A percentile compares a stretch with the other conserved stretches of the same genome.
These are phyloP conservation scores for Agapornis canus DNA, from an alignment of 2,797 vertebrate genomes.

Conservation along the genomic window DNA sequence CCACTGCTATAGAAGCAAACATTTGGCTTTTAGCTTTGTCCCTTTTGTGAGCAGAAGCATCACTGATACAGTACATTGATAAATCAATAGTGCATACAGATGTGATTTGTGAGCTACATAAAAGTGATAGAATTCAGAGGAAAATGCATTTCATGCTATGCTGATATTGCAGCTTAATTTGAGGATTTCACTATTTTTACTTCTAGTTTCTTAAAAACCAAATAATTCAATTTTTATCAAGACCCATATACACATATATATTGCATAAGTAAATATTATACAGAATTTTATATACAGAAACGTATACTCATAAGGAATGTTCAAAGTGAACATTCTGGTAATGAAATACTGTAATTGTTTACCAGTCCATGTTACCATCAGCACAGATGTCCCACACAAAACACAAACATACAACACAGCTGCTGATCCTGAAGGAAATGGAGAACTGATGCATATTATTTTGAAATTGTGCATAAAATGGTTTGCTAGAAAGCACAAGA, in stretches of 20 bases:
- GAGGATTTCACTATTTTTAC: neutral
- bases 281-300: neutral
- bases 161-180: neutral
- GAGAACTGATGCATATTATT: neutral
- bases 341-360: neutral
- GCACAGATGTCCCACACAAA: neutral
- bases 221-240: neutral
- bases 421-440: neutral
- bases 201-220: neutral
- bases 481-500: neutral
- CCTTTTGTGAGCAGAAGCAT: neutral
- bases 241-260: neutral
- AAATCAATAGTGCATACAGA: neutral
- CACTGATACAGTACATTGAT: neutral
- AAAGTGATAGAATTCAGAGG: neutral
- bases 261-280: neutral
- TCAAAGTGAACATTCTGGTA: neutral
- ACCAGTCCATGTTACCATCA: neutral
- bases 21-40: neutral
- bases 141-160: neutral
- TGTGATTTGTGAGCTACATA: neutral
- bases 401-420: neutral
- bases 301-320: neutral
- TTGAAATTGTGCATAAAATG: neutral
- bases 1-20: neutral